Evolutionary conservation across 2,888 invertebrate genomes (phyloP), one percentile per base, ranked within the genome.

Genomic region (Cataglyphis altisquamis): DNA sequence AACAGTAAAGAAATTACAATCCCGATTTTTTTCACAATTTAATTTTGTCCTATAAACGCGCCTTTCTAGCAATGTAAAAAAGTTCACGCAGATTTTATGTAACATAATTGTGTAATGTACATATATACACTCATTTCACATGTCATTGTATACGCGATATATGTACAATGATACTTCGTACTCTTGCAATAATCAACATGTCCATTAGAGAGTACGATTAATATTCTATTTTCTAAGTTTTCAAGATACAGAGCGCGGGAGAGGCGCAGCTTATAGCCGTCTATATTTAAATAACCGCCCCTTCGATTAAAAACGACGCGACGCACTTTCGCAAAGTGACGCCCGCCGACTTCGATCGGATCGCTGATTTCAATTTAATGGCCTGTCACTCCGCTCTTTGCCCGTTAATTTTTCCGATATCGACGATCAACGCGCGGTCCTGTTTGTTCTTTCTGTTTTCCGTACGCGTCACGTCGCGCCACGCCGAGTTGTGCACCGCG

Each of bases 361-460:
- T 80, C 78, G 78, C 45, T 80, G 78, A 80, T 80, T 73, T 80
- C 78, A 80, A 80, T 80, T 80, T 80, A 80, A 80, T 80, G 78
- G 78, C 78, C 78, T 73, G 78, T 80, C 78, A 80, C 78, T 80
- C 78, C 73, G 45, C 78, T 72, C 78, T 80, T 80, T 80, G 78
- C 25, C 60, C 74, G 78, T 80, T 80, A 80, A 80, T 80, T 80
- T 80, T 80, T 80, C 78, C 78, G 73, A 80, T 80, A 80, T 80
- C 25, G 78, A 25, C 73, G 78, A 80, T 80, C 78, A 36, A 45
- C 70, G 78, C 39, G 78, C 62, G 74, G 36, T 60, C 45, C 78
- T 72, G 60, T 78, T 78, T 78, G 60, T 72, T 72, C 73, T 72
- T 78, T 78, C 70, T 68, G 70, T 78, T 78, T 78, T 60, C 32